Evolutionary conservation across 1,140 invertebrate species (phyloP).

Genomic region (Drosophila santomea): DNA sequence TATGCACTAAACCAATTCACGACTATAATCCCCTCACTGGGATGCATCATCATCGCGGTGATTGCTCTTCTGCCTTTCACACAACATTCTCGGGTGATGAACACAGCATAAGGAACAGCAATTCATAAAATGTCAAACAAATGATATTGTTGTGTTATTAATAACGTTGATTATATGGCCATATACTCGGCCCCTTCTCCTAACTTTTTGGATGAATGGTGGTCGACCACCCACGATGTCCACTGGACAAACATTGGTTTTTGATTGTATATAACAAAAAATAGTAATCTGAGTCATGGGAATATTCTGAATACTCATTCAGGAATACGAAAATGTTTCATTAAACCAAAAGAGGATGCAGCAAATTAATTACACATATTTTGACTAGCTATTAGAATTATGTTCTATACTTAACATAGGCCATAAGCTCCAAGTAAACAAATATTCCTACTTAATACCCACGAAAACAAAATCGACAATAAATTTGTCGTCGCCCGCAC

Average conservation of each 20-base stretch:
- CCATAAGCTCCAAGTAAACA: not conserved
- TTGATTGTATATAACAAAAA: slow-evolving; percentile 36
- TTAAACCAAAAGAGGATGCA: not conserved
- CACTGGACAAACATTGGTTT: slow-evolving; percentile 53
- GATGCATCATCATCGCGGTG: slow-evolving; percentile 47
- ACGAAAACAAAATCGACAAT: not conserved
- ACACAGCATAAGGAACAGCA: slow-evolving; percentile 43
- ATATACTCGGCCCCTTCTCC: slow-evolving; percentile 1
- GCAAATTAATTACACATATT: slow-evolving; percentile 8
- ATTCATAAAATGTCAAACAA: slow-evolving; percentile 56
- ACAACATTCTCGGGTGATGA: slow-evolving; percentile 63
- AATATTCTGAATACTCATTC: not conserved
- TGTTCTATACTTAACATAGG: not conserved
- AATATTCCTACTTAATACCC: slow-evolving; percentile 12
- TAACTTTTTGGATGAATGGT: slow-evolving; percentile 24
- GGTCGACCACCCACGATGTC: slow-evolving; percentile 60
- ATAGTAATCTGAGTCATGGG: slow-evolving; percentile 33
- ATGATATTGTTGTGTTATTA: slow-evolving; percentile 71
- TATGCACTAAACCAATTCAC: slow-evolving; percentile 36
- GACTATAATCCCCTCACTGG: slow-evolving; percentile 20
- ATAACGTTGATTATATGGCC: slow-evolving; percentile 57
- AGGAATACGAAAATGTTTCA: not conserved
- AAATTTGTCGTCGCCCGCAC: slow-evolving; percentile 48
- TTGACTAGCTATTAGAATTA: slow-evolving; percentile 2
- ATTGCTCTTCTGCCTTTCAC: slow-evolving; percentile 65